A percentile compares a stretch with the other conserved stretches of the same genome.
Conservation (phyloP, 1,140 invertebrate species). For the Drosophila kanapiae region DNA sequence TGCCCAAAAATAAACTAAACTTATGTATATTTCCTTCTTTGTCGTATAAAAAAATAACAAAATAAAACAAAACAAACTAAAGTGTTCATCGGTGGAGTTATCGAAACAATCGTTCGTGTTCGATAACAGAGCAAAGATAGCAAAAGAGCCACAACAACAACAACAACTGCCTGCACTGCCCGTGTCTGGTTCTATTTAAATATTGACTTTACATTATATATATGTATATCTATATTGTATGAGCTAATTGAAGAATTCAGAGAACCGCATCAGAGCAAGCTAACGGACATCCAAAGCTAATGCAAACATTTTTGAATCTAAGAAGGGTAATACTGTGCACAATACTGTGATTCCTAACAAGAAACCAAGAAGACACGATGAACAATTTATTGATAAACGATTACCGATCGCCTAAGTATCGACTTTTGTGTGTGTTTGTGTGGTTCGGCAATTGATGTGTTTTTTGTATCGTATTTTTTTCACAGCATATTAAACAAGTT, state of each 20-base stretch:
- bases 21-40: slow-evolving; percentile 45
- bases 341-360: slow-evolving; percentile 74
- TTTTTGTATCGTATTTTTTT: slow-evolving; percentile 50
- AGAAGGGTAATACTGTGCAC: slow-evolving; percentile 60
- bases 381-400: slow-evolving; percentile 14
- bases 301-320: slow-evolving; percentile 34
- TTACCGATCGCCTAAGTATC: slow-evolving; percentile 10
- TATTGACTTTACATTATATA: slow-evolving; percentile 31
- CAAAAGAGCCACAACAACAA: slow-evolving; percentile 32
- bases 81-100: slow-evolving; percentile 39
- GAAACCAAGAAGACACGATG: slow-evolving; percentile 24
- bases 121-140: slow-evolving; percentile 17
- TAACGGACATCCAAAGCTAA: slow-evolving; percentile 20
- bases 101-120: slow-evolving; percentile 40
- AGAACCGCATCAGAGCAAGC: slow-evolving; percentile 1
- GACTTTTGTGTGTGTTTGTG: slow-evolving; percentile 16
- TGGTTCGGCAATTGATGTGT: slow-evolving; percentile 56
- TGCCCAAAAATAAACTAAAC: slow-evolving; percentile 19
- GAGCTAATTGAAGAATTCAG: slow-evolving; percentile 16
- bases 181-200: slow-evolving; percentile 65
- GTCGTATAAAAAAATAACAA: slow-evolving; percentile 18
- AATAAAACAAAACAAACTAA: slow-evolving; percentile 32
- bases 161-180: slow-evolving; percentile 58
- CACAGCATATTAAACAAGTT: slow-evolving; percentile 53
- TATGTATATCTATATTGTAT: slow-evolving; percentile 14